These are phyloP conservation scores for Pseudopodoces humilis DNA, from an alignment of 2,113 vertebrate species.

Conservation along the genomic window DNA sequence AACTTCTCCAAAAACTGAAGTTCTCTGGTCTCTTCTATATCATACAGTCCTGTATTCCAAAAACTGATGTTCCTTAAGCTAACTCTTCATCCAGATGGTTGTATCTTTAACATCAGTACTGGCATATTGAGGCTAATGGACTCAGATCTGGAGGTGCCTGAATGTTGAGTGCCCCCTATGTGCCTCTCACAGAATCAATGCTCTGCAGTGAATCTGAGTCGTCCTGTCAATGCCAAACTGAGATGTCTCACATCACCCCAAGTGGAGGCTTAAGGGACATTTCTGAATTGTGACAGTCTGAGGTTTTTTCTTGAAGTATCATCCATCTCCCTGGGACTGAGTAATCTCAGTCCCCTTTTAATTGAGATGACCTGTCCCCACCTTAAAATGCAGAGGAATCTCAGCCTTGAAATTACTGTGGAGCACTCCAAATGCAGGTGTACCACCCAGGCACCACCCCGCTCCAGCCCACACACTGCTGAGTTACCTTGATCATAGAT, in stretches of 20 bases:
- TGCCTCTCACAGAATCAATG: neutral
- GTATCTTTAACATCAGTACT: neutral
- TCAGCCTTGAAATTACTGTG: neutral
- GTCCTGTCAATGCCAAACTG: neutral
- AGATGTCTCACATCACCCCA: neutral
- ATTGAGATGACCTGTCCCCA: neutral
- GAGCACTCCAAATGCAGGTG: neutral
- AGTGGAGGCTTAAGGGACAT: neutral
- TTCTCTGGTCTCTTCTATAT: neutral
- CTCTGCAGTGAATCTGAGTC: neutral
- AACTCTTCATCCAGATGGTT: neutral
- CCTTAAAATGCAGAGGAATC: neutral
- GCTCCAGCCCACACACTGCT: neutral
- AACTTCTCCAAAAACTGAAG: neutral
- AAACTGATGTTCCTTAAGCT: neutral
- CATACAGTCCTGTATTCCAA: neutral
- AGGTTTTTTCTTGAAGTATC: neutral
- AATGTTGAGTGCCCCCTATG: accelerated
- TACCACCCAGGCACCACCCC: neutral
- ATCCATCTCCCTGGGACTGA: neutral
- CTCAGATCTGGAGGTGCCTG: neutral
- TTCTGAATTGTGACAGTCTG: neutral
- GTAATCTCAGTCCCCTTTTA: neutral
- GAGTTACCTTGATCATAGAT: neutral
- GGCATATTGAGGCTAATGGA: neutral